A percentile compares a stretch with the other conserved stretches of the same genome.
phyloP scores from a whole-genome alignment of 1,140 invertebrate species.

The Hesperophylax magnus region DNA sequence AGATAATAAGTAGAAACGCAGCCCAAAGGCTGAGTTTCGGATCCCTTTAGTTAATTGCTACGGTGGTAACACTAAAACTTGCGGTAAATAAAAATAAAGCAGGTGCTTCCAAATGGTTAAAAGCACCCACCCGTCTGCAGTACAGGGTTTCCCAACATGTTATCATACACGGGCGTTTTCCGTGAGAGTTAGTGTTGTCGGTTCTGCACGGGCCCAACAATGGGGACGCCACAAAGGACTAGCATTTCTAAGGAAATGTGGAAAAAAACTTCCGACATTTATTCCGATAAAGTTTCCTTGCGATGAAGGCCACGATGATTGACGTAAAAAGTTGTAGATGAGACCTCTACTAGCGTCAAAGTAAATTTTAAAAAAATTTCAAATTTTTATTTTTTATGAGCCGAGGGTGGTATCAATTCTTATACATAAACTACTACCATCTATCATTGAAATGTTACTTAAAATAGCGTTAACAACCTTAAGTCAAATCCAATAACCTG shows the following conservation, averaged over 20 bases:
- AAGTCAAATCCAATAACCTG: too few species aligned
- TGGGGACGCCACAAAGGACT: neutral
- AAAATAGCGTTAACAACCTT: too few species aligned
- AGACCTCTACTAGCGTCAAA: neutral
- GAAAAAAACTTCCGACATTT: constrained; percentile 4
- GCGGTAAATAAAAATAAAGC: constrained; percentile 29
- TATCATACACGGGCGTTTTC: neutral
- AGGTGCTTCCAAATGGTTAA: constrained; percentile 26
- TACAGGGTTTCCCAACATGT: neutral
- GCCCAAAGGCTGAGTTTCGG: too few species aligned
- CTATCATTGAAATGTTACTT: too few species aligned
- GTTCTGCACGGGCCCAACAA: neutral
- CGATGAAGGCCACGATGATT: neutral
- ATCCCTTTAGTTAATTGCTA: too few species aligned
- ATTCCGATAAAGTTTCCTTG: constrained; percentile 2
- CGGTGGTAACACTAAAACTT: neutral
- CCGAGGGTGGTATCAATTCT: neutral
- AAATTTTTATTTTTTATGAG: neutral
- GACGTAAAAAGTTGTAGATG: neutral
- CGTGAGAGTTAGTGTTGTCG: neutral
- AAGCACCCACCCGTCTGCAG: neutral
- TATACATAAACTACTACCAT: too few species aligned
- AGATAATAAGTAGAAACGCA: too few species aligned
- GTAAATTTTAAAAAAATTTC: too few species aligned
- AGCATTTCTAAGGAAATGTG: constrained; percentile 2